Percentiles rank a stretch among this genome's conserved stretches.
Evolutionary conservation across 2,113 vertebrate species (phyloP).

Genomic region (Copsychus sechellarum): DNA sequence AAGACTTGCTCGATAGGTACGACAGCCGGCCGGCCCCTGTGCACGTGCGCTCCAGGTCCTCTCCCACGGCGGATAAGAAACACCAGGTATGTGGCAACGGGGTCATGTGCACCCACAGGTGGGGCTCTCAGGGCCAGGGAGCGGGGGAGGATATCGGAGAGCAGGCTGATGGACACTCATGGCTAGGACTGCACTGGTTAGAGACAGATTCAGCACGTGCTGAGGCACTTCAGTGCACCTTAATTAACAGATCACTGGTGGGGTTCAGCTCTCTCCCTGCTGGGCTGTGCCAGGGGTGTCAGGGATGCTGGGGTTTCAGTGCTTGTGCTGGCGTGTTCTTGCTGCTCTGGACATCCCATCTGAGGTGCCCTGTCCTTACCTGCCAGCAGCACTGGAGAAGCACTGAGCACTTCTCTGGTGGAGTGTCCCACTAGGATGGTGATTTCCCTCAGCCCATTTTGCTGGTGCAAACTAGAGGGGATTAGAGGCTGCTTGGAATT

Average conservation of each 20-base stretch:
- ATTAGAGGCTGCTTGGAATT: neutral
- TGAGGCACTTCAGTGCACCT: neutral
- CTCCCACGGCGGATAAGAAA: conserved; percentile 77
- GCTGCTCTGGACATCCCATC: neutral
- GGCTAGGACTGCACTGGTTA: neutral
- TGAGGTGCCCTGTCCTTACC: neutral
- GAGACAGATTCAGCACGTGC: neutral
- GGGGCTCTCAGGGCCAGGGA: neutral
- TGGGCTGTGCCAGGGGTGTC: neutral
- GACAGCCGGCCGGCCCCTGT: conserved; percentile 67
- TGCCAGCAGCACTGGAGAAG: neutral
- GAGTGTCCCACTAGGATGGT: neutral
- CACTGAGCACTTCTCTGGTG: neutral
- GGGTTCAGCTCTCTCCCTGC: neutral
- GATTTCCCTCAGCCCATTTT: neutral
- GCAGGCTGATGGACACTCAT: neutral
- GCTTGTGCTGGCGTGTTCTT: neutral
- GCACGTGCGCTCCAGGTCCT: conserved; percentile 84
- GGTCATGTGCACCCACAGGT: rapidly evolving
- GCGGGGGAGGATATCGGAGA: rapidly evolving
- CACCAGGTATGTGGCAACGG: conserved; percentile 73
- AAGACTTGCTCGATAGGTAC: conserved; percentile 82
- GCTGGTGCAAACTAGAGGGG: neutral
- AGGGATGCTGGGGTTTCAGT: neutral
- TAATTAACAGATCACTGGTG: neutral